A percentile compares a stretch with the other conserved stretches of the same genome.
Evolutionary conservation across 2,888 invertebrate genomes (phyloP).

Genomic region (Trissonchulus latispiculum): DNA sequence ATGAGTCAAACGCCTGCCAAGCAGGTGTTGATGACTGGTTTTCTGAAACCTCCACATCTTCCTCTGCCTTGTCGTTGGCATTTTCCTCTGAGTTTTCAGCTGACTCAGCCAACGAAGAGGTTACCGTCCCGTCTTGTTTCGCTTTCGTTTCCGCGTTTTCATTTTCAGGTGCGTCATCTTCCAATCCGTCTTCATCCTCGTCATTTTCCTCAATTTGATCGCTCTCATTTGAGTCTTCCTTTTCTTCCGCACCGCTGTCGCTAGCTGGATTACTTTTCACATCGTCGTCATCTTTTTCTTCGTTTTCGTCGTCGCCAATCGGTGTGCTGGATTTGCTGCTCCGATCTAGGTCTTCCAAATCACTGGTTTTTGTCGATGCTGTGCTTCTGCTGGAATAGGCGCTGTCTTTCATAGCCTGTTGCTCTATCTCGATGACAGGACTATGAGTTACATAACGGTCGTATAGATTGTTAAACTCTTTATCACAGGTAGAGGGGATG

Average conservation of each 20-base stretch:
- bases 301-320: background rate
- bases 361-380: background rate
- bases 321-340: background rate
- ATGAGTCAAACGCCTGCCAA: background rate
- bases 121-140: no score
- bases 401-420: background rate
- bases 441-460: constrained; percentile 11
- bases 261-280: background rate
- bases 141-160: no score
- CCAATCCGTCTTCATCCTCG: background rate
- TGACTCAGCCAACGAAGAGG: no score
- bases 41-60: background rate
- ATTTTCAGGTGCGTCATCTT: background rate
- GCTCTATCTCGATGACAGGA: background rate
- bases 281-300: constrained; percentile 3
- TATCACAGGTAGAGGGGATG: background rate
- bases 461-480: constrained; percentile 3
- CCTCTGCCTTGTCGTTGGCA: background rate
- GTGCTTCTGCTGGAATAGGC: constrained; percentile 9
- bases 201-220: background rate
- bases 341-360: background rate
- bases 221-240: background rate
- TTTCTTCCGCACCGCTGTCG: background rate
- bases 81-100: background rate
- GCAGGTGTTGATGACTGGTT: background rate